A percentile compares a stretch with the other conserved stretches of the same genome.
Conservation (phyloP, 2,888 invertebrate species). For the Dromius quadrimaculatus region DNA sequence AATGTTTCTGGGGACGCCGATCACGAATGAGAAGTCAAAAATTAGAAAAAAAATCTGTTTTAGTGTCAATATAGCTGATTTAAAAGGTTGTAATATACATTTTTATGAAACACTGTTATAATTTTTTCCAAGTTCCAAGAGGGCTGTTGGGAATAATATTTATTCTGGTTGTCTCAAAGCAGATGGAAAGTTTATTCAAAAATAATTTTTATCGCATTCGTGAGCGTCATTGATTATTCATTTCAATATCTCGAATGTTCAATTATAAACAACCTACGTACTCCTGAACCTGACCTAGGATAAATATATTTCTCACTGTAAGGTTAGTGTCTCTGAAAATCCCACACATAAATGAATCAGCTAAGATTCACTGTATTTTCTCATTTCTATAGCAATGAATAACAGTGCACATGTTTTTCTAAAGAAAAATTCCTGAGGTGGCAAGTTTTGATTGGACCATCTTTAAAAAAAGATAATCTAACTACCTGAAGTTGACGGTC, state of each 20-base stretch:
- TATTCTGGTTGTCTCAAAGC: too few relatives aligned
- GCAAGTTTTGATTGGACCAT: conserved; percentile 8
- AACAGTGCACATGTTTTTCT: not conserved
- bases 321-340: conserved; percentile 8
- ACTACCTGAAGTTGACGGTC: conserved; percentile 6
- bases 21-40: too few relatives aligned
- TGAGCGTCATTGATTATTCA: too few relatives aligned
- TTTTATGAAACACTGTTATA: too few relatives aligned
- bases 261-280: conserved; percentile 20
- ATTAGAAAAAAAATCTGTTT: too few relatives aligned
- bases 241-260: not conserved
- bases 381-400: conserved; percentile 14
- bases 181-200: too few relatives aligned
- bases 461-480: conserved; percentile 27
- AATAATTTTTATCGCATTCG: too few relatives aligned
- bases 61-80: too few relatives aligned
- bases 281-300: conserved; percentile 14
- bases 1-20: too few relatives aligned
- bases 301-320: conserved; percentile 5
- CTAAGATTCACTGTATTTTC: not conserved
- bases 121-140: too few relatives aligned
- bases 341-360: conserved; percentile 6
- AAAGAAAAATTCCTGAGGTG: conserved; percentile 5
- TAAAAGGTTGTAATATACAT: too few relatives aligned
- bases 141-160: too few relatives aligned